phyloP scores from a whole-genome alignment of 2,797 vertebrate species.

The Sebastes hubbsi region DNA sequence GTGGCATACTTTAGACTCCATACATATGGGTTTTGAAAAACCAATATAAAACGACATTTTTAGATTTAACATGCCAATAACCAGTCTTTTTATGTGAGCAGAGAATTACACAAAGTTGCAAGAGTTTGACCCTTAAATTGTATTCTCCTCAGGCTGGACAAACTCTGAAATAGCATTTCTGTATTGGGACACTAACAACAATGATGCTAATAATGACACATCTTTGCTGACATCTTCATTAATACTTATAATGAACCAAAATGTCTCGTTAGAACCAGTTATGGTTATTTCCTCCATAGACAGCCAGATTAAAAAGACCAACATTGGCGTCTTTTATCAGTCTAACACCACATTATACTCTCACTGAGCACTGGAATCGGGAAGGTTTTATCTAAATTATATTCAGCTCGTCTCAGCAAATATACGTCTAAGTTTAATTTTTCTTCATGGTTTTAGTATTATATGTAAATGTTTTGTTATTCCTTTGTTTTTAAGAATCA shows the following conservation, averaged over 20 bases:
- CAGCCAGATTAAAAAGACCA: background rate
- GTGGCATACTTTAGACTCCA: background rate
- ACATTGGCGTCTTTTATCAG: background rate
- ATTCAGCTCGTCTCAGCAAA: background rate
- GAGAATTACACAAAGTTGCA: background rate
- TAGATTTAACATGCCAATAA: background rate
- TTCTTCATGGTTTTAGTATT: background rate
- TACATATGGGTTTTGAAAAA: background rate
- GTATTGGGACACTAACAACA: background rate
- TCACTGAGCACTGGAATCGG: background rate
- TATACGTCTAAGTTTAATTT: background rate
- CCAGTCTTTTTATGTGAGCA: background rate
- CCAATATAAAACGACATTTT: background rate
- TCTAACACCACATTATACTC: background rate
- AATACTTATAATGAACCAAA: background rate
- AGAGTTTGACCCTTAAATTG: background rate
- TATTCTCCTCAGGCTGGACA: background rate
- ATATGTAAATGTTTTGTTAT: background rate
- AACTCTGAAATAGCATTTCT: background rate
- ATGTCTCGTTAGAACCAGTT: background rate
- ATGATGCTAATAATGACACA: background rate
- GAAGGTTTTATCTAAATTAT: background rate
- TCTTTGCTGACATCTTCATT: background rate
- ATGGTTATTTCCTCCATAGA: background rate
- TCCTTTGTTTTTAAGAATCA: constrained; percentile 1